Conservation (phyloP, 2,888 invertebrate species). For the Litoditis marina region DNA sequence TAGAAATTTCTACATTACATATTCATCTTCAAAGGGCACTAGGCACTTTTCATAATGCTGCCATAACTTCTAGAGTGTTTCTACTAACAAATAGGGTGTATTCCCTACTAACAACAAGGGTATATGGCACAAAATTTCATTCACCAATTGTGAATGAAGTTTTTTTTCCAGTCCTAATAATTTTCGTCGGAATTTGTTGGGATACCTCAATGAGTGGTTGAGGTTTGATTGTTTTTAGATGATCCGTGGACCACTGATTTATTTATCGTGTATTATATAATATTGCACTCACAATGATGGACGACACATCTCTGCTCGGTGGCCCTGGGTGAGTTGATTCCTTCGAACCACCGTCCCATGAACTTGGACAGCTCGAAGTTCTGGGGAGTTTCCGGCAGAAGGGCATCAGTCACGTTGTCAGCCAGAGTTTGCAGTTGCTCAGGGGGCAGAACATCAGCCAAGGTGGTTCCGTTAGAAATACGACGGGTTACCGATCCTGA, state of each 20-base stretch:
- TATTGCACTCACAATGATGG: constrained; percentile 56
- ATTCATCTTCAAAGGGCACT: neutral
- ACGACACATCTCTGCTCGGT: constrained; percentile 62
- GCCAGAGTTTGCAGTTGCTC: constrained; percentile 61
- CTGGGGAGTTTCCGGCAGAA: constrained; percentile 59
- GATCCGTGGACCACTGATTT: no score
- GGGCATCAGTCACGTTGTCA: constrained; percentile 61
- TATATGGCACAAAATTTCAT: no score
- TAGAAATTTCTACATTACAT: no score
- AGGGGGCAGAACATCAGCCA: constrained; percentile 61
- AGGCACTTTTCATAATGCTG: neutral
- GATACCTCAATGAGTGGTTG: neutral
- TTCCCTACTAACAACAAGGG: no score
- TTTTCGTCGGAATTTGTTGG: no score
- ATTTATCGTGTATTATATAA: neutral
- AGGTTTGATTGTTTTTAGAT: neutral
- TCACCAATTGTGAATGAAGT: no score
- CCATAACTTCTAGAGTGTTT: neutral
- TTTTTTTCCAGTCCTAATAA: no score
- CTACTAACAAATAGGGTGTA: no score
- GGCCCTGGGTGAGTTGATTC: constrained; percentile 59
- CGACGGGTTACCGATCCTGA: constrained; percentile 59
- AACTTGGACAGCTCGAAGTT: constrained; percentile 60
- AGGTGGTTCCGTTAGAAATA: constrained; percentile 61
- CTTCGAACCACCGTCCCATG: constrained; percentile 62